Evolutionary conservation across 2,797 vertebrate genomes (phyloP).

Genomic region (Anisognathus igniventris): DNA sequence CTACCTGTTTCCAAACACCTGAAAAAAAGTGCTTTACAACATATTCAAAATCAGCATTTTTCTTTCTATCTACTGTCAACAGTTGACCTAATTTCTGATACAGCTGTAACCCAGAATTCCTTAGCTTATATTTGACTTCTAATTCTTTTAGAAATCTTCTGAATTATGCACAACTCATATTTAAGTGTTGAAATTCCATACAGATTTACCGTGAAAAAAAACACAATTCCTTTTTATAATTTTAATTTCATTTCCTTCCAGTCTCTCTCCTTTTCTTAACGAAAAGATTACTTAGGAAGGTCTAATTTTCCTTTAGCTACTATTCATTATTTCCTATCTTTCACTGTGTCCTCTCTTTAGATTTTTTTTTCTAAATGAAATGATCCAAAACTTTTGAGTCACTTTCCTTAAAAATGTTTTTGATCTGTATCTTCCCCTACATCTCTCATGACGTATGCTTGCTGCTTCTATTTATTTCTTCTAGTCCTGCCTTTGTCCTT

Average conservation of each 20-base stretch:
- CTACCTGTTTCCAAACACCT: background rate
- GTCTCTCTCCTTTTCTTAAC: background rate
- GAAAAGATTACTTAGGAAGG: background rate
- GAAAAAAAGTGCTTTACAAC: background rate
- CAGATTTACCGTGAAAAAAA: background rate
- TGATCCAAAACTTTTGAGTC: background rate
- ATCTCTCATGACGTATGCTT: background rate
- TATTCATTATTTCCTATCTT: background rate
- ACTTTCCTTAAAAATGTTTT: background rate
- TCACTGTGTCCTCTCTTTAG: background rate
- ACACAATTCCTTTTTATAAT: background rate
- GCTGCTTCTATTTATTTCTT: background rate
- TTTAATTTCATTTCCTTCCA: background rate
- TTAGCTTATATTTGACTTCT: background rate
- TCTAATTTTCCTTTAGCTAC: background rate
- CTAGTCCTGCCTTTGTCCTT: background rate
- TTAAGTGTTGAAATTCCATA: background rate
- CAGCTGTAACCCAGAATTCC: background rate
- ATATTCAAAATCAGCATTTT: background rate
- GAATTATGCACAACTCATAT: background rate
- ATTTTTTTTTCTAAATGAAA: background rate
- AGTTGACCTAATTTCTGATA: background rate
- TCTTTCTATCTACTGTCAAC: background rate
- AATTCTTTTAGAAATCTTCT: background rate
- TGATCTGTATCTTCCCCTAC: background rate